Percentiles rank a stretch among this genome's conserved stretches.
phyloP scores from a whole-genome alignment of 2,113 vertebrate genomes.

The Henicopernis longicauda region DNA sequence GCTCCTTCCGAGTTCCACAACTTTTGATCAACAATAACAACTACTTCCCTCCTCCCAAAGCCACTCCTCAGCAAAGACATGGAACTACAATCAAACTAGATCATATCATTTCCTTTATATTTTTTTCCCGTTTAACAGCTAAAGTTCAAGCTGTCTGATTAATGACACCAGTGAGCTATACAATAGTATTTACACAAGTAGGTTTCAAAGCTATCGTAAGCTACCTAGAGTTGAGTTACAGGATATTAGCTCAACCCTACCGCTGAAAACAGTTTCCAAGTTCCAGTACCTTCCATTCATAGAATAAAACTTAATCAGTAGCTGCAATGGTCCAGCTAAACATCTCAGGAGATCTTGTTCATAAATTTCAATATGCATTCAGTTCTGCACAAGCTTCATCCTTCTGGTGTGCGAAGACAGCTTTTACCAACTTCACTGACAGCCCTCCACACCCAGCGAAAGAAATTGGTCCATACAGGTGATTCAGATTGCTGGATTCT shows the following conservation, averaged over 20 bases:
- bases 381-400: not conserved
- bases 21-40: slow-evolving; percentile 30
- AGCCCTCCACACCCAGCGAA: not conserved
- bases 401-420: not conserved
- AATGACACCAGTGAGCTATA: not conserved
- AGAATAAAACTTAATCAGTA: not conserved
- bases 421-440: not conserved
- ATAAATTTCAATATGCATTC: not conserved
- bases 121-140: not conserved
- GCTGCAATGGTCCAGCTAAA: not conserved
- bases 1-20: not conserved
- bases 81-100: slow-evolving; percentile 1
- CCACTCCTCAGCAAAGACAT: slow-evolving; percentile 25
- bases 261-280: not conserved
- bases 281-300: not conserved
- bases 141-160: slow-evolving; percentile 20
- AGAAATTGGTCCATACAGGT: not conserved
- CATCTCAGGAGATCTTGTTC: not conserved
- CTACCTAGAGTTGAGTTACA: not conserved
- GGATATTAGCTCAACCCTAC: not conserved
- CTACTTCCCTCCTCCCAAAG: slow-evolving; percentile 17
- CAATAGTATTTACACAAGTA: not conserved
- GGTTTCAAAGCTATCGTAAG: not conserved
- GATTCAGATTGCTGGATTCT: not conserved
- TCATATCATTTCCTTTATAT: not conserved